Evolutionary conservation across 1,140 invertebrate genomes (phyloP).

Genomic region (Lasioglossum baleicum): DNA sequence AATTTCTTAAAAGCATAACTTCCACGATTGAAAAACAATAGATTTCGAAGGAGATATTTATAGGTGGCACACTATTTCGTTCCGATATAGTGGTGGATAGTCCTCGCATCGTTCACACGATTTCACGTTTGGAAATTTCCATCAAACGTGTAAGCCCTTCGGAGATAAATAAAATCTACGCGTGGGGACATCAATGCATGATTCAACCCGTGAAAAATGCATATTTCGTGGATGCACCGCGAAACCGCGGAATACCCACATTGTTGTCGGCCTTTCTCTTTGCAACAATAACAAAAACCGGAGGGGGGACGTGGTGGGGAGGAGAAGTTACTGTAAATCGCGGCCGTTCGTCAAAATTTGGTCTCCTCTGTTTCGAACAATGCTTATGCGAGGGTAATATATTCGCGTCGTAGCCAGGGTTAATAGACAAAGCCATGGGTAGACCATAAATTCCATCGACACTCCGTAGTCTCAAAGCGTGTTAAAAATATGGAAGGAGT

Average conservation of each 20-base stretch:
- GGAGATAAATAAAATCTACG: neutral
- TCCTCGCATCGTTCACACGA: too few relatives aligned
- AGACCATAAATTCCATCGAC: conserved; percentile 19
- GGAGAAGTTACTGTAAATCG: conserved; percentile 19
- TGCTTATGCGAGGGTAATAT: conserved; percentile 5
- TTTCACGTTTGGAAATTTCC: neutral
- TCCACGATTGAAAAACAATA: too few relatives aligned
- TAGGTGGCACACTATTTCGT: too few relatives aligned
- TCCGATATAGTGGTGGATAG: too few relatives aligned
- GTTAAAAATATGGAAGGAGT: conserved; percentile 42
- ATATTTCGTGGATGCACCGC: too few relatives aligned
- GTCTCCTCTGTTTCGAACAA: neutral
- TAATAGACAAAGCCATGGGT: conserved; percentile 37
- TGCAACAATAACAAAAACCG: neutral
- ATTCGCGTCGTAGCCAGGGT: conserved; percentile 16
- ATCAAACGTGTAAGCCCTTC: neutral
- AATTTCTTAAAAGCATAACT: too few relatives aligned
- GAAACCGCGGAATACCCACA: neutral
- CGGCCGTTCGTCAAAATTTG: conserved; percentile 39
- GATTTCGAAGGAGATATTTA: too few relatives aligned
- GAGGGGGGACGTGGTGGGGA: neutral
- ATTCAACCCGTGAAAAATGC: neutral
- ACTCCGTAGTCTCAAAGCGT: conserved; percentile 1
- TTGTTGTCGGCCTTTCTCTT: neutral
- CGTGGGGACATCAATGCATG: neutral